These are phyloP conservation scores for Euzetes globulus DNA, from an alignment of 2,888 invertebrate genomes.

Conservation along the genomic window DNA sequence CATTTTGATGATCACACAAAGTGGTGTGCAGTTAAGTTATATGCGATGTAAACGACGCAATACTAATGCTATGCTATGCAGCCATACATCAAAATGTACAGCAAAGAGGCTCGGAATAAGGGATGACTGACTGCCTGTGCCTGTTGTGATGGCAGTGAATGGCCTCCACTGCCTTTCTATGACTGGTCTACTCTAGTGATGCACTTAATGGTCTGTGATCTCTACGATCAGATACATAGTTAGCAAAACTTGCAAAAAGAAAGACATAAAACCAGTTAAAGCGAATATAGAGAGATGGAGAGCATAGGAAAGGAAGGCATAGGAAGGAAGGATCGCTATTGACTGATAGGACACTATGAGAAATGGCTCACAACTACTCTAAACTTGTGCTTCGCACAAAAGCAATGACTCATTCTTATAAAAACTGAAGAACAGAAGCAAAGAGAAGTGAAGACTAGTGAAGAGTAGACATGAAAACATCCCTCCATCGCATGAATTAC, in stretches of 20 bases:
- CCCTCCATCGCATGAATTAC: background rate
- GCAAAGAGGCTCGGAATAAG: too few species aligned
- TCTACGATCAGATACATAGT: slow-evolving; percentile 28
- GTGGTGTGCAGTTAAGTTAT: slow-evolving; percentile 24
- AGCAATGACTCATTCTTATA: slow-evolving; percentile 24
- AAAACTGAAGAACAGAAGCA: background rate
- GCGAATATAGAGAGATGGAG: background rate
- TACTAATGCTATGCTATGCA: slow-evolving; percentile 23
- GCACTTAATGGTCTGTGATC: slow-evolving; percentile 29
- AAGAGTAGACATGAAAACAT: slow-evolving; percentile 2
- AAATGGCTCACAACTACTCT: background rate
- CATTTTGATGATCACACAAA: slow-evolving; percentile 31
- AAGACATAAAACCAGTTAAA: slow-evolving; percentile 21
- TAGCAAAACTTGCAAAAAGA: background rate
- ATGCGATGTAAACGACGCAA: slow-evolving; percentile 14
- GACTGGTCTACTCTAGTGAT: background rate
- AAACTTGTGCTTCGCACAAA: background rate
- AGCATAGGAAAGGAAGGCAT: background rate
- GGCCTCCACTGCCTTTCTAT: background rate
- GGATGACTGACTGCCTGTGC: slow-evolving; percentile 9
- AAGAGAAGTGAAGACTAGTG: background rate
- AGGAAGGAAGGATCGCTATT: slow-evolving; percentile 12
- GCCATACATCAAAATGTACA: background rate
- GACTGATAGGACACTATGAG: background rate
- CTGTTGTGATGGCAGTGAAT: background rate